Evolutionary conservation across 2,113 vertebrate species (phyloP), one percentile per base, ranked within the genome.

Genomic region (Bagarius yarrelli): DNA sequence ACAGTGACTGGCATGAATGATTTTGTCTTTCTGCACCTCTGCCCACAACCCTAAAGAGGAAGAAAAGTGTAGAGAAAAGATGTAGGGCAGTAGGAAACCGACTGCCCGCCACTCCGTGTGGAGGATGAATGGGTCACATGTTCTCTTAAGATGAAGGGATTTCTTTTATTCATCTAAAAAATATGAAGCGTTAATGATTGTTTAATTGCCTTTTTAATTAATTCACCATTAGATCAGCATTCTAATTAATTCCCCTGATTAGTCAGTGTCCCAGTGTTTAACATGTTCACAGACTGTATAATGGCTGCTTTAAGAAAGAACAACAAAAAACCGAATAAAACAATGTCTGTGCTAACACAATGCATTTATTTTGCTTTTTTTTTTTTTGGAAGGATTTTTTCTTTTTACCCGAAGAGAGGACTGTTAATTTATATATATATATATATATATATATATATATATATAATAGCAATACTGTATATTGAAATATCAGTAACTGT

Each of bases 1-100:
- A 27, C 32, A 56, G 60, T 76, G 73, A 64, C 61, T 59, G 34
- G n/a, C 36, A 47, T 59, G 34, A 59, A 50, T 69, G 72, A 69
- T 50, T n/a, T 57, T 18, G 55, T 66, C 34, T 69, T 66, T 47
- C 78, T 60, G 14, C 36, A 59, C 72, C 80, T 50, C 80, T 69
- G 72, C 72, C 60, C 34, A 69, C 72, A 32, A 57, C 32, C 21
- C 15, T 44, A 21, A 63, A 67, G 34, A 63, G 14, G 40, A 61
- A 27, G 30, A 18, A 1, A 44, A 44, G 44, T 36, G 57, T n/a
- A 67, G 60, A 69, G 55, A 27, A 40, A 69, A 57, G 18, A 36
- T 14, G 52, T 18, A 64, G 9, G 25, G 13, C 25, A 44, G 16
- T 40, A 32, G 44, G 15, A 19, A 71, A 71, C 27, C 44, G 52